phyloP scores from a whole-genome alignment of 2,797 vertebrate genomes.

The Coccyzus lansbergi region DNA sequence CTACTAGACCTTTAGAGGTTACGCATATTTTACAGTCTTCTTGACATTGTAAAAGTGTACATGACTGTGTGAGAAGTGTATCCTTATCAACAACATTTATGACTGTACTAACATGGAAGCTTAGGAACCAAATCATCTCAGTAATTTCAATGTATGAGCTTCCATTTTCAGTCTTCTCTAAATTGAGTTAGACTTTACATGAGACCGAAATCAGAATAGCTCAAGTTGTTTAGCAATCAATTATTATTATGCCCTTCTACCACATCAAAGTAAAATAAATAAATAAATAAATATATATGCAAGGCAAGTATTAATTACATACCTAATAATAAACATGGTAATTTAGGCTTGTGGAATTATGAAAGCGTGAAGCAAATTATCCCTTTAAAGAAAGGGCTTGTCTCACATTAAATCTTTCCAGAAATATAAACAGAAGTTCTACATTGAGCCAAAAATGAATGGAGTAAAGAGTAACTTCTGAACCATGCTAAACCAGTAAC shows the following conservation, averaged over 20 bases:
- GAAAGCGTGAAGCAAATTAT: not conserved
- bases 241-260: not conserved
- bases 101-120: not conserved
- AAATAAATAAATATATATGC: not conserved
- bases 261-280: not conserved
- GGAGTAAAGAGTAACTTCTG: not conserved
- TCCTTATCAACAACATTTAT: not conserved
- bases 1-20: not conserved
- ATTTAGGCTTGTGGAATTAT: not conserved
- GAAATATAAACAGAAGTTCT: not conserved
- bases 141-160: not conserved
- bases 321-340: not conserved
- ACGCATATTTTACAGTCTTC: not conserved
- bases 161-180: not conserved
- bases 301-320: not conserved
- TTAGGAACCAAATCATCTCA: not conserved
- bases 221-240: not conserved
- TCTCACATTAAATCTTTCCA: not conserved
- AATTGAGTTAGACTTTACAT: not conserved
- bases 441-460: not conserved
- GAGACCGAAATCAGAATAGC: not conserved
- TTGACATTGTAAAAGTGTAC: not conserved
- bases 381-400: not conserved
- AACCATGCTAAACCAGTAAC: not conserved
- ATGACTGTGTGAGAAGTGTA: not conserved